Evolutionary conservation across 2,888 invertebrate genomes (phyloP).

Genomic region (Tetropium fuscum): DNA sequence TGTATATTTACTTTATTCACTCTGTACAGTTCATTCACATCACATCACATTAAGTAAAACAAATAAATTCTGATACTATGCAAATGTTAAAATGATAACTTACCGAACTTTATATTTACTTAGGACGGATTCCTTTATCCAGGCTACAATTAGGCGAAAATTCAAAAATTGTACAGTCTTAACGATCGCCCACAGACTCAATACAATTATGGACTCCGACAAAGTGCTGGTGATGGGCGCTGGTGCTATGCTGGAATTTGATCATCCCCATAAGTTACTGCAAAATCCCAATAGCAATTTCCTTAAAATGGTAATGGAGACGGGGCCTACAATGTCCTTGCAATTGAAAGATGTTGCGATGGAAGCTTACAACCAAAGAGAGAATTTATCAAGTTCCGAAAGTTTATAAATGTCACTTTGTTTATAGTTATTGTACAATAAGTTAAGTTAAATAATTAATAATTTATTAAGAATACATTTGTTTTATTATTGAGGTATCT

Average conservation of each 20-base stretch:
- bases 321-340: conserved; percentile 67
- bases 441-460: neutral
- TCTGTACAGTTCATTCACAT: no score
- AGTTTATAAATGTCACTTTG: neutral
- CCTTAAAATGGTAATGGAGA: conserved; percentile 76
- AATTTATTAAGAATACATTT: no score
- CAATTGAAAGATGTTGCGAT: conserved; percentile 53
- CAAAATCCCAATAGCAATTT: conserved; percentile 73
- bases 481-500: no score
- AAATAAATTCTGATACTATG: no score
- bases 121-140: conserved; percentile 80
- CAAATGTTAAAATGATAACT: no score
- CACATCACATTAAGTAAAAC: no score
- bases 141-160: conserved; percentile 79
- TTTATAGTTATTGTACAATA: neutral
- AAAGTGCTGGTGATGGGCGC: conserved; percentile 84
- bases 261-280: conserved; percentile 78
- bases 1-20: no score
- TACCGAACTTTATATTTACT: no score
- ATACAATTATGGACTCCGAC: conserved; percentile 89
- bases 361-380: conserved; percentile 43
- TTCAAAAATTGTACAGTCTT: conserved; percentile 83
- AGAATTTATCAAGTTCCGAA: neutral
- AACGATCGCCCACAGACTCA: conserved; percentile 85
- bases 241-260: conserved; percentile 80